Conservation (phyloP, 2,797 vertebrate genomes). For the Cuculus canorus region DNA sequence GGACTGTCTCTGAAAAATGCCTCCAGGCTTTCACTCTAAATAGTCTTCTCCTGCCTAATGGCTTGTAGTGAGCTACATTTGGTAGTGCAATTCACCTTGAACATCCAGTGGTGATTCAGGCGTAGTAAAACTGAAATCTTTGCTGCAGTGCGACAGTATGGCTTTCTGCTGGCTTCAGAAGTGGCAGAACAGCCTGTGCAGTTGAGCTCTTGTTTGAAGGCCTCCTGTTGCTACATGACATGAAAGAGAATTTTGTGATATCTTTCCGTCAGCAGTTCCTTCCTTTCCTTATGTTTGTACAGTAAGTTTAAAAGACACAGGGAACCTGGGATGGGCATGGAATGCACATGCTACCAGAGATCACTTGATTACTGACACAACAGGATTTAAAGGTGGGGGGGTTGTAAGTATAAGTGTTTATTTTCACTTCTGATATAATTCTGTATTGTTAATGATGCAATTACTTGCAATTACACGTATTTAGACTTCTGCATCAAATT, state of each 20-base stretch:
- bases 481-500: background rate
- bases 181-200: background rate
- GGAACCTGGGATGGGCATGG: background rate
- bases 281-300: background rate
- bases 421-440: background rate
- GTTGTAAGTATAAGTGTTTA: background rate
- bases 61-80: background rate
- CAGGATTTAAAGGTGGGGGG: background rate
- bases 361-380: background rate
- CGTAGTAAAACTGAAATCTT: background rate
- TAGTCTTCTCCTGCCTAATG: background rate
- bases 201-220: background rate
- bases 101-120: background rate
- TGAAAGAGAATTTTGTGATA: background rate
- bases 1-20: background rate
- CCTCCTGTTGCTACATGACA: background rate
- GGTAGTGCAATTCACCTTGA: background rate
- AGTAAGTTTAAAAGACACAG: background rate
- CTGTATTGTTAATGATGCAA: background rate
- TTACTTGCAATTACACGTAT: background rate
- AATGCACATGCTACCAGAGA: background rate
- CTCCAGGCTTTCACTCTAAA: background rate
- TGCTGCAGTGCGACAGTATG: background rate
- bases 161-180: background rate
- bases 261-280: background rate